A percentile compares a stretch with the other conserved stretches of the same genome.
These are phyloP conservation scores for Lottia gigantea DNA, from an alignment of 2,888 invertebrate species.

Conservation along the genomic window DNA sequence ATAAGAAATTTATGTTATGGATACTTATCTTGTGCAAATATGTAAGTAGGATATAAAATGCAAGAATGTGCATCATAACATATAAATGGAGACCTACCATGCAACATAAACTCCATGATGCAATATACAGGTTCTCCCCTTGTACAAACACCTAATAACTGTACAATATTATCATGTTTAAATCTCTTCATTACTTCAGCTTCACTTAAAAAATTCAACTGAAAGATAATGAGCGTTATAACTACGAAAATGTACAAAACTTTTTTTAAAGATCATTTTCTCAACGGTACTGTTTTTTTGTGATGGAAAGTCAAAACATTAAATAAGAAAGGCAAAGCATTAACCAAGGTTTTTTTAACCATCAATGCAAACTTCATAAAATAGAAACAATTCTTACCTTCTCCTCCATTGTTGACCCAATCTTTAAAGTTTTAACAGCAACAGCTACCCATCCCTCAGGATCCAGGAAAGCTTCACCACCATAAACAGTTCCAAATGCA, in stretches of 20 bases:
- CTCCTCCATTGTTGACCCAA: constrained; percentile 84
- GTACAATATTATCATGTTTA: constrained; percentile 88
- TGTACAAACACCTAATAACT: constrained; percentile 86
- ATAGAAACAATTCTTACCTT: constrained; percentile 70
- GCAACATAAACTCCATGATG: constrained; percentile 94
- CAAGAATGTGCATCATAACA: too few species aligned
- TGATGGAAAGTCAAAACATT: not conserved
- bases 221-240: constrained; percentile 8
- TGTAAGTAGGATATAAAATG: too few species aligned
- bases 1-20: too few species aligned
- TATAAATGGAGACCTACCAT: constrained; percentile 71
- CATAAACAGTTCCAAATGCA: constrained; percentile 92
- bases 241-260: too few species aligned
- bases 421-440: constrained; percentile 84
- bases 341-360: not conserved
- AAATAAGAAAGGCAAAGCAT: not conserved
- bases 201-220: constrained; percentile 88
- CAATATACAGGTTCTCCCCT: constrained; percentile 88
- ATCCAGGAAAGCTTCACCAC: constrained; percentile 84
- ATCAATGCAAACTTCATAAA: not conserved
- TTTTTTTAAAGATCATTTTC: too few species aligned
- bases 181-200: constrained; percentile 95
- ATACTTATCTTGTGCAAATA: too few species aligned
- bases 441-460: constrained; percentile 76
- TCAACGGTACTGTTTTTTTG: not conserved